Base-by-base conservation (phyloP, 2,797 vertebrate genomes). In the Margarornis squamiger region DNA sequence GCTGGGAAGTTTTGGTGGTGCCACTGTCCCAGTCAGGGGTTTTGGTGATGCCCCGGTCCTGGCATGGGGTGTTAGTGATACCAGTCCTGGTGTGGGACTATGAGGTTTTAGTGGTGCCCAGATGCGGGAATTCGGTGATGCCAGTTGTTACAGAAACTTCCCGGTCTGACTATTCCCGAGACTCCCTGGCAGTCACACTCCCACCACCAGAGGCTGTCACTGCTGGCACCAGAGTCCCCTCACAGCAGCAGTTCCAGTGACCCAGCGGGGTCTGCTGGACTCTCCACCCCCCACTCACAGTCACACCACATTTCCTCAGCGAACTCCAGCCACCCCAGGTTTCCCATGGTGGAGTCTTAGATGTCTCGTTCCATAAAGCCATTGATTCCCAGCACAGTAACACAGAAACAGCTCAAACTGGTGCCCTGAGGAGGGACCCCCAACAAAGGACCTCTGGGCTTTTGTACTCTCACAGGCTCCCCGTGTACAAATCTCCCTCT, bases 291-390 rank as follows among this genome's bases (percentile, higher is more conserved):
- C 11, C 2, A 1, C 21, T 32, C 30, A 13, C 36, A 10, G 9
- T 6, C 83, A 18, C 29, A 12, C 41, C 32, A 30, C 7, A 13
- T 29, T 52, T 38, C 12, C 54, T 29, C 46, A 10, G 8, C 0
- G 6, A 13, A 39, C 39, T 14, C 39, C 39, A 39, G 20, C 55
- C 55, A 70, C 39, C 58, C 21, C 34, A 1, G 24, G 9, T 54
- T 61, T 22, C n/a, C 46, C 17, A 0, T 15, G 34, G 39, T 70
- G 23, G 36, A n/a, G 20, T 22, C 61, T 46, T 34, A 19, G 14
- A 1, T 48, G 30, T 9, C 11, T 9, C 1, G 0, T 41, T 61
- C 0, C 1, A 16, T 22, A 9, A 48, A 68, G 14, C 18, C 12
- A 0, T 36, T 48, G 39, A 6, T 41, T 74, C 2, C 1, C 22